A percentile compares a stretch with the other conserved stretches of the same genome.
phyloP scores from a whole-genome alignment of 2,888 invertebrate species.

The Acleris emargana region DNA sequence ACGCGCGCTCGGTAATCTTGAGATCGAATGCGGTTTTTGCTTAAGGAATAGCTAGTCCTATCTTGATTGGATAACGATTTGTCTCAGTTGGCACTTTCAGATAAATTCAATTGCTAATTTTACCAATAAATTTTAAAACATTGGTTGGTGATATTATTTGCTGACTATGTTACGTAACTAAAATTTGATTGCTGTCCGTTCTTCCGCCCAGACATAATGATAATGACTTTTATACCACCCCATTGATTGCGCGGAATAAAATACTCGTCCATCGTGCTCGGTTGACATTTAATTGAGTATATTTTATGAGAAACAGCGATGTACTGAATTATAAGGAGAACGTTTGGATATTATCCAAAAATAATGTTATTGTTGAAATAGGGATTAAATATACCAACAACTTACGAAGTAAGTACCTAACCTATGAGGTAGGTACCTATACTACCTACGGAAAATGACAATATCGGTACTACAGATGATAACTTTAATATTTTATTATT shows the following conservation, averaged over 20 bases:
- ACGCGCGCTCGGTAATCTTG: not conserved
- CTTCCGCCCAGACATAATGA: slow-evolving; percentile 38
- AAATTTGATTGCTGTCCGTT: not conserved
- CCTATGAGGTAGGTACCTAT: too few relatives aligned
- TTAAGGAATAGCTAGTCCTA: not conserved
- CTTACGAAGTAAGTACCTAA: too few relatives aligned
- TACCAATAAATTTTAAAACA: not conserved
- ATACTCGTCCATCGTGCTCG: slow-evolving; percentile 38
- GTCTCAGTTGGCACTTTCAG: too few relatives aligned
- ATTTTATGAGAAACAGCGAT: not conserved
- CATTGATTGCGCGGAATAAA: slow-evolving; percentile 46
- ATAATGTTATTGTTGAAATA: too few relatives aligned
- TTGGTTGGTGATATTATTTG: too few relatives aligned
- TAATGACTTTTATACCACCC: slow-evolving; percentile 42
- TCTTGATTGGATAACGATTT: too few relatives aligned
- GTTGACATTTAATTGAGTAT: slow-evolving; percentile 9
- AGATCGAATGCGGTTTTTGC: not conserved
- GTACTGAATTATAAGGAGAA: not conserved
- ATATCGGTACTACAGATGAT: too few relatives aligned
- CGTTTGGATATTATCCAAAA: too few relatives aligned
- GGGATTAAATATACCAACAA: too few relatives aligned
- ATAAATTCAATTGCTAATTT: not conserved
- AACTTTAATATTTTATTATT: too few relatives aligned
- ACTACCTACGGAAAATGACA: too few relatives aligned
- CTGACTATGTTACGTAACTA: not conserved